Percentiles rank a stretch among this genome's conserved stretches.
phyloP scores from a whole-genome alignment of 37 sponge, comb jelly and placozoan genomes.

The Beroe forskalii region DNA sequence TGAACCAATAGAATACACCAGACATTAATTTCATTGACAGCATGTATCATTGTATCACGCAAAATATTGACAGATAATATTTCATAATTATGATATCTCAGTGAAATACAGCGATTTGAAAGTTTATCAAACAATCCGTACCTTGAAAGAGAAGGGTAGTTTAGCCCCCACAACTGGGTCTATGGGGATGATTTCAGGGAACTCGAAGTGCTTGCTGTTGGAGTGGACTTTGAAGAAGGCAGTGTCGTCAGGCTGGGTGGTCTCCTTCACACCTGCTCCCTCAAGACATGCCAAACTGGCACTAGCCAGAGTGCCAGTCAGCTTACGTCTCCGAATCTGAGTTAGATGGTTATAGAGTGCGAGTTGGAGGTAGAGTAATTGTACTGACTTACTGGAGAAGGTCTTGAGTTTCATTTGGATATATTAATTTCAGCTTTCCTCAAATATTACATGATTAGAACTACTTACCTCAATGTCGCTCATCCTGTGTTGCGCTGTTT shows the following conservation, averaged over 20 bases:
- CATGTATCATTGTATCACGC: not conserved
- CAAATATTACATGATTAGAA: too few species aligned
- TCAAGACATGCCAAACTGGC: slow-evolving; percentile 56
- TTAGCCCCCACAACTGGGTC: slow-evolving; percentile 6
- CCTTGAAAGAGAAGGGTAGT: slow-evolving; percentile 58
- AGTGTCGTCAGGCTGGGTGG: not conserved
- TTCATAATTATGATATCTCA: not conserved
- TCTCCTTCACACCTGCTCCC: not conserved
- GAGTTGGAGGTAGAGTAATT: too few species aligned
- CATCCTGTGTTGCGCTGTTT: slow-evolving; percentile 59
- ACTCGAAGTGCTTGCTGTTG: slow-evolving; percentile 52
- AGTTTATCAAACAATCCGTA: too few species aligned
- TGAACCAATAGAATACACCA: not conserved
- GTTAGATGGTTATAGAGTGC: too few species aligned
- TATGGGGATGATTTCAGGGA: not conserved
- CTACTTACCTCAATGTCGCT: slow-evolving; percentile 48
- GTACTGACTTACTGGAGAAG: too few species aligned
- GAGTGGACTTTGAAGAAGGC: slow-evolving; percentile 20
- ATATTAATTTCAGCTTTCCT: too few species aligned
- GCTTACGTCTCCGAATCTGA: slow-evolving; percentile 34
- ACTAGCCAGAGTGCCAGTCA: slow-evolving; percentile 46
- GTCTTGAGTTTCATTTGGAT: too few species aligned
- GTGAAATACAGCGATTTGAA: too few species aligned
- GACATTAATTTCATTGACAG: slow-evolving; percentile 2
- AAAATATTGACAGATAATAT: not conserved